These are phyloP conservation scores for Neopelma chrysocephalum DNA, from an alignment of 2,797 vertebrate genomes.

Conservation along the genomic window DNA sequence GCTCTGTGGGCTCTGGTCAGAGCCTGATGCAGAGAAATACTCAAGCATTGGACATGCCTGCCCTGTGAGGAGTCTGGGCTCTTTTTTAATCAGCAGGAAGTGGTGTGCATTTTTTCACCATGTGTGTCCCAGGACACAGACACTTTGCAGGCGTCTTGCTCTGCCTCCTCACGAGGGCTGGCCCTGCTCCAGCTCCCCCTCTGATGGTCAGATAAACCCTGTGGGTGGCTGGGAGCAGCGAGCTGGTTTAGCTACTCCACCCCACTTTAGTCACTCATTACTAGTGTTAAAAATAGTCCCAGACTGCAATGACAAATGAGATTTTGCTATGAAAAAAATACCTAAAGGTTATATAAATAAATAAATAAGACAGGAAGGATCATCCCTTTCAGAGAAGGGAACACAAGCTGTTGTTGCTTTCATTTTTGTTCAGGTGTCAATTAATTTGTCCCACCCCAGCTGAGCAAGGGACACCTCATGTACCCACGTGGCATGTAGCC, in stretches of 20 bases:
- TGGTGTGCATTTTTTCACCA: background rate
- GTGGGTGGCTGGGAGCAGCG: background rate
- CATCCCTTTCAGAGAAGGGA: background rate
- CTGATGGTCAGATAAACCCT: constrained; percentile 11
- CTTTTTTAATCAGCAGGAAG: background rate
- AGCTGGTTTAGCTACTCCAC: background rate
- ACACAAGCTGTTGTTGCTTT: background rate
- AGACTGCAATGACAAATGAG: background rate
- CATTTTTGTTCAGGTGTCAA: background rate
- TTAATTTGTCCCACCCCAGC: background rate
- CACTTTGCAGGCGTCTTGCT: background rate
- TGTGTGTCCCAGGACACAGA: background rate
- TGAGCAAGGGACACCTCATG: background rate
- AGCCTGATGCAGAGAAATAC: background rate
- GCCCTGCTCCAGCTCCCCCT: background rate
- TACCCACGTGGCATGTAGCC: background rate
- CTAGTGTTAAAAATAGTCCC: constrained; percentile 5
- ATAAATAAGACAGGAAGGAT: background rate
- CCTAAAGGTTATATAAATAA: background rate
- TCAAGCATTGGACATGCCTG: background rate
- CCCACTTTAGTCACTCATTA: background rate
- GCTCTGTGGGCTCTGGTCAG: background rate
- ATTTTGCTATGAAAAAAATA: background rate
- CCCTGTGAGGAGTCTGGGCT: background rate
- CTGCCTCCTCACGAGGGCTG: background rate